Evolutionary conservation across 37 sponge, comb jelly and placozoan genomes (phyloP), one percentile per base, ranked within the genome.

Genomic region (Beroe forskalii): DNA sequence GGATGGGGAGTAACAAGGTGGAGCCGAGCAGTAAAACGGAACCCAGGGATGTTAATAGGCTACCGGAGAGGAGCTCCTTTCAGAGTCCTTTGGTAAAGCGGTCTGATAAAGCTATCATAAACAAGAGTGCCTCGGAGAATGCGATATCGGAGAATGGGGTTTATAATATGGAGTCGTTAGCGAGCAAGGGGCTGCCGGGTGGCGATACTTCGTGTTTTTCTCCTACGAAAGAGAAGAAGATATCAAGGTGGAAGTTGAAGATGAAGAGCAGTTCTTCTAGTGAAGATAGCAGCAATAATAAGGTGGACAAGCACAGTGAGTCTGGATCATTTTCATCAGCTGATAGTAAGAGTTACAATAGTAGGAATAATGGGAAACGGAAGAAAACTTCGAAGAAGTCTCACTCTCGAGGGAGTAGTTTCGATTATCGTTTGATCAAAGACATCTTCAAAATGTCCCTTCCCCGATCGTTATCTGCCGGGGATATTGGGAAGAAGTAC

Each of bases 371-470:
- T 37, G 32, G 32, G 33, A 69, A 69, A 17, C 27, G 72, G 72
- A 69, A 69, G 39, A 69, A 69, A 36, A 32, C 27, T 2, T 14
- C 38, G 19, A 69, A 69, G 39, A 69, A 69, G 38, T 69, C 72
- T 3, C 72, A 69, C 19, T 36, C 72, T 36, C 27, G 72, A 33
- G 72, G 72, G 37, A 69, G 72, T 37, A 69, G 72, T 32, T 69
- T 69, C 38, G 72, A 69, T 35, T 69, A 69, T 36, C 72, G 72
- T 1, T 37, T 69, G 4, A 35, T 69, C 38, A 69, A 69, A 37
- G 72, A 69, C 17, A 69, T 69, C 19, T 69, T 69, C 72, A 69
- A 69, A 37, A 69, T 69, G 19, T 69, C 72, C 1, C 72, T 69
- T 1, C 72, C 72, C 17, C 27, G 72, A 20, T 69, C 72, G 2